Evolutionary conservation across 2,888 invertebrate species (phyloP), one percentile per base, ranked within the genome.

Genomic region (Mesoligia furuncula): DNA sequence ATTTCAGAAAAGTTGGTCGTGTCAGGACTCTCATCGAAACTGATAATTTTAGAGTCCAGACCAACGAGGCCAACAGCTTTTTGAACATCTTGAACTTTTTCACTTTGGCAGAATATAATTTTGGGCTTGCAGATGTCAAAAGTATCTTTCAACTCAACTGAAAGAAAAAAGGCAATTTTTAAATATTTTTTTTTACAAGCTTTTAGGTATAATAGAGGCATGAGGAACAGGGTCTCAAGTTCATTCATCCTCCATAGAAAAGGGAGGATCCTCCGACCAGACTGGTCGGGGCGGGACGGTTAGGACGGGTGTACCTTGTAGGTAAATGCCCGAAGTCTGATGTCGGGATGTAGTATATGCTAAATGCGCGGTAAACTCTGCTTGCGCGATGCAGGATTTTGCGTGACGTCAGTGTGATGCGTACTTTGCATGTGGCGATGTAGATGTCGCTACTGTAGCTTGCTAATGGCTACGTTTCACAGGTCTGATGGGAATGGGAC

Each of bases 81-180:
- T 65, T 88, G 79, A 1, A 92, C 89, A 31, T 92, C 91, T 1
- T 79, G 36, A 0, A 90, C 86, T 74, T 87, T 93, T 5, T 91
- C 89, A 42, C 85, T 90, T 80, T 93, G 91, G 67, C 94, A 94
- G 78, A 94, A 93, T 69, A 94, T 85, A 45, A 92, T 79, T 75
- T 92, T 94, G 0, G 94, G 94, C 57, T 85, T 80, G 45, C 75
- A 84, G 3, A 77, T 82, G 27, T 81, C 79, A 59, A 93, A 93
- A 0, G 87, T 82, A 0, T 77, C 66, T 72, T 85, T 80, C 0
- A 94, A 83, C 79, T 94, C 93, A 72, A 75, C 94, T 94, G 85
- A 31, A 91, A 92, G 0, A 31, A 42, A 42, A 27, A 31, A 20
- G 2, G 3, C 0, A 48, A 3, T 27, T 15, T 74, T 66, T 15